Evolutionary conservation across 2,888 invertebrate species (phyloP).

Genomic region (Hymenopus coronatus): DNA sequence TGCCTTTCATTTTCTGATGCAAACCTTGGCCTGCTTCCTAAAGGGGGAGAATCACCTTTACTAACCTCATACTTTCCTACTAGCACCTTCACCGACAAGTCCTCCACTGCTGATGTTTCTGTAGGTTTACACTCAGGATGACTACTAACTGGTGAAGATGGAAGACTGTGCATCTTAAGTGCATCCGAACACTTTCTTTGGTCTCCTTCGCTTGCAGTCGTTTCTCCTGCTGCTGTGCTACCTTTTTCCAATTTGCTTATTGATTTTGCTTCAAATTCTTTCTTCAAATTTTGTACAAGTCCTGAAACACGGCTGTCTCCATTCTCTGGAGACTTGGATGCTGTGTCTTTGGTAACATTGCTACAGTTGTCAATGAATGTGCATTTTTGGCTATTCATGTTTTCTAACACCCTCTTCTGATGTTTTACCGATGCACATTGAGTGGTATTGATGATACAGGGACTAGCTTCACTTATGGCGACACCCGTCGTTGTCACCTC

Average conservation of each 20-base stretch:
- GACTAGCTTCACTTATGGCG: conserved; percentile 47
- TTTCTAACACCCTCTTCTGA: conserved; percentile 54
- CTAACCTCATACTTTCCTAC: conserved; percentile 72
- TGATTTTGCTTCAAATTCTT: conserved; percentile 82
- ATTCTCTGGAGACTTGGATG: conserved; percentile 25
- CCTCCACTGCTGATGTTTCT: conserved; percentile 51
- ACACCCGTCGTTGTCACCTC: background rate
- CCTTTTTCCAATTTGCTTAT: conserved; percentile 25
- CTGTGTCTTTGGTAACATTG: conserved; percentile 34
- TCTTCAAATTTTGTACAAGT: conserved; percentile 80
- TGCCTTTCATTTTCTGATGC: conserved; percentile 40
- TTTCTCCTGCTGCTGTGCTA: conserved; percentile 17
- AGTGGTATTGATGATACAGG: conserved; percentile 49
- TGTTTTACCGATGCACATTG: conserved; percentile 55
- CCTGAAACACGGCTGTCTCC: conserved; percentile 52
- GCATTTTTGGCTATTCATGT: conserved; percentile 42
- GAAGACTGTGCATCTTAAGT: conserved; percentile 54
- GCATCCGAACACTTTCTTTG: conserved; percentile 34
- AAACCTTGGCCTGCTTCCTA: conserved; percentile 37
- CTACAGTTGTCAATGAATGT: conserved; percentile 46
- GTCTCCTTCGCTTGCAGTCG: conserved; percentile 8
- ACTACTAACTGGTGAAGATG: conserved; percentile 63
- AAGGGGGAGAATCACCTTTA: conserved; percentile 25
- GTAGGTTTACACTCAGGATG: conserved; percentile 47
- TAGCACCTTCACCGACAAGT: conserved; percentile 69